Conservation (phyloP, 1,140 invertebrate genomes). For the Ceratitis capitata region DNA sequence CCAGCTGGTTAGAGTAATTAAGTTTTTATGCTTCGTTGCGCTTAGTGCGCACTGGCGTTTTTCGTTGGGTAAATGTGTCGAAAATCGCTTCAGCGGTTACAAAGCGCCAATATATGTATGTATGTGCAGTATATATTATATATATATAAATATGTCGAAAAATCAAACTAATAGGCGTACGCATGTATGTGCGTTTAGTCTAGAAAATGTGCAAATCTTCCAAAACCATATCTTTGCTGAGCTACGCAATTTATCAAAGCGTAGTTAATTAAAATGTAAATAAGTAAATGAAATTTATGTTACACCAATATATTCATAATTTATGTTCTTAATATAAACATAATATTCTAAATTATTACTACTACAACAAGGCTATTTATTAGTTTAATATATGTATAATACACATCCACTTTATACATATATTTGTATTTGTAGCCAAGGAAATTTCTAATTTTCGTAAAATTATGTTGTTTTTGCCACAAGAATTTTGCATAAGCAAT, state of each 20-base stretch:
- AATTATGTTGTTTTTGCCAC: neutral
- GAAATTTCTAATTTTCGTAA: neutral
- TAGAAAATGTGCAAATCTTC: neutral
- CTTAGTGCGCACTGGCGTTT: neutral
- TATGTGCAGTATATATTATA: neutral
- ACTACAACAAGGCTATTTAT: too few species aligned
- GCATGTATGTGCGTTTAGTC: too few species aligned
- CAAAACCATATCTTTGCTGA: neutral
- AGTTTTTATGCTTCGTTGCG: constrained; percentile 14
- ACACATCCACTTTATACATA: rapidly evolving
- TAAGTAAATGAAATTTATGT: neutral
- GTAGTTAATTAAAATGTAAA: neutral
- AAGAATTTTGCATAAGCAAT: neutral
- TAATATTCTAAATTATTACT: too few species aligned
- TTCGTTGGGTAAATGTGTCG: neutral
- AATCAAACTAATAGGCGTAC: too few species aligned
- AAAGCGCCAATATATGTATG: neutral
- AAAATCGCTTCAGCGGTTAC: neutral
- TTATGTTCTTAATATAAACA: too few species aligned
- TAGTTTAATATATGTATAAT: too few species aligned
- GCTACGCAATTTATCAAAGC: neutral
- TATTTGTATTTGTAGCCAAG: neutral
- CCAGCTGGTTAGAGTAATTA: neutral
- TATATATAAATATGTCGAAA: neutral
- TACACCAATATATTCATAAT: too few species aligned